A percentile compares a stretch with the other conserved stretches of the same genome.
phyloP scores from a whole-genome alignment of 2,797 vertebrate species.

The Alca torda region DNA sequence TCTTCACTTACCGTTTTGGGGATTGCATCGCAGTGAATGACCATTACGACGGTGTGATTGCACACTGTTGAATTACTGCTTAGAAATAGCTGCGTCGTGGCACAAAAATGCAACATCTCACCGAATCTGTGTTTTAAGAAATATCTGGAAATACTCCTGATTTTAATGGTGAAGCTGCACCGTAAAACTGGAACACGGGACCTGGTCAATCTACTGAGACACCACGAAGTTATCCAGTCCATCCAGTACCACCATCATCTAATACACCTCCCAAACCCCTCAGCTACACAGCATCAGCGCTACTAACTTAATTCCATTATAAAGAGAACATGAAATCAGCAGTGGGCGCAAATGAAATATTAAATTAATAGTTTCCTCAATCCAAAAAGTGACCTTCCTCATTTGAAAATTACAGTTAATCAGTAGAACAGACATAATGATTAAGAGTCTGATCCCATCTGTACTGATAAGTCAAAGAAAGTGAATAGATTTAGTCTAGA shows the following conservation, averaged over 20 bases:
- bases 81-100: background rate
- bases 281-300: accelerated
- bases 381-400: background rate
- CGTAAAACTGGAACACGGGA: accelerated
- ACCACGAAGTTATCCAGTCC: too few species aligned
- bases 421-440: background rate
- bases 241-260: accelerated
- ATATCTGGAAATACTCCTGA: background rate
- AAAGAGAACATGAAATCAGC: background rate
- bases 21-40: background rate
- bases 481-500: background rate
- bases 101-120: background rate
- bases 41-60: too few species aligned
- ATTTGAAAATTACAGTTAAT: background rate
- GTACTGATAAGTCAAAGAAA: background rate
- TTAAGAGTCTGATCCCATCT: background rate
- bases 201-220: too few species aligned
- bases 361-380: background rate
- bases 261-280: background rate
- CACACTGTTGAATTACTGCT: too few species aligned
- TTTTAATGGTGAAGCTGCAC: background rate
- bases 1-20: background rate
- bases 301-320: background rate
- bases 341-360: background rate
- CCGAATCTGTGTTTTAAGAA: background rate